These are phyloP conservation scores for Diprion similis DNA, from an alignment of 1,140 invertebrate genomes.

Conservation along the genomic window DNA sequence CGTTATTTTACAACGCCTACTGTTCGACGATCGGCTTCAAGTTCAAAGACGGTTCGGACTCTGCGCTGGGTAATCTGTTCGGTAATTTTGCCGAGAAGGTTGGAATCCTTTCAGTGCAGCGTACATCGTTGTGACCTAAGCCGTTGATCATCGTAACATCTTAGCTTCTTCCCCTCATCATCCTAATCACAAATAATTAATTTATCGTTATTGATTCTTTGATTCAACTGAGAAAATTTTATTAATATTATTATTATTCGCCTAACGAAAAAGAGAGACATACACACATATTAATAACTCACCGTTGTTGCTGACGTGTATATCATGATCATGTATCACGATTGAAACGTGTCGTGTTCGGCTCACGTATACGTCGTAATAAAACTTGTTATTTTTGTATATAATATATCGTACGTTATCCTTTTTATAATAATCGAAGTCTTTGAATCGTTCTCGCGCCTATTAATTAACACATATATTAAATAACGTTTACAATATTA, in stretches of 20 bases:
- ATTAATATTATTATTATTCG: neutral
- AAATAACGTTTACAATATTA: neutral
- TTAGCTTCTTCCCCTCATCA: neutral
- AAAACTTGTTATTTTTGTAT: slow-evolving; percentile 59
- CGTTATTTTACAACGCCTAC: slow-evolving; percentile 64
- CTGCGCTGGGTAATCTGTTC: slow-evolving; percentile 60
- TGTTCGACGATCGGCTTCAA: slow-evolving; percentile 63
- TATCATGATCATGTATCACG: neutral
- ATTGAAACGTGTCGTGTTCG: slow-evolving; percentile 34
- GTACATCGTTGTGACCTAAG: slow-evolving; percentile 56
- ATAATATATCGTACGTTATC: slow-evolving; percentile 26
- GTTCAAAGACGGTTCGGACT: slow-evolving; percentile 63
- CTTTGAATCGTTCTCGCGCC: neutral
- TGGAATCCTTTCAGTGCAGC: slow-evolving; percentile 59
- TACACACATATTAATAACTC: neutral
- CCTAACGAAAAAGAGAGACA: neutral
- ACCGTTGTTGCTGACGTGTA: neutral
- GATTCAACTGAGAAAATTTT: neutral
- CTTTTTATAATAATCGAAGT: neutral
- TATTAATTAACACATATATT: neutral
- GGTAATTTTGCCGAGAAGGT: slow-evolving; percentile 69
- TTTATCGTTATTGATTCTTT: slow-evolving; percentile 4
- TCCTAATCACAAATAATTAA: neutral
- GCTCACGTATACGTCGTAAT: slow-evolving; percentile 35
- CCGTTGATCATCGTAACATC: neutral